Percentiles rank a stretch among this genome's conserved stretches.
phyloP scores from a whole-genome alignment of 2,113 vertebrate species.

The Pelecanus crispus region DNA sequence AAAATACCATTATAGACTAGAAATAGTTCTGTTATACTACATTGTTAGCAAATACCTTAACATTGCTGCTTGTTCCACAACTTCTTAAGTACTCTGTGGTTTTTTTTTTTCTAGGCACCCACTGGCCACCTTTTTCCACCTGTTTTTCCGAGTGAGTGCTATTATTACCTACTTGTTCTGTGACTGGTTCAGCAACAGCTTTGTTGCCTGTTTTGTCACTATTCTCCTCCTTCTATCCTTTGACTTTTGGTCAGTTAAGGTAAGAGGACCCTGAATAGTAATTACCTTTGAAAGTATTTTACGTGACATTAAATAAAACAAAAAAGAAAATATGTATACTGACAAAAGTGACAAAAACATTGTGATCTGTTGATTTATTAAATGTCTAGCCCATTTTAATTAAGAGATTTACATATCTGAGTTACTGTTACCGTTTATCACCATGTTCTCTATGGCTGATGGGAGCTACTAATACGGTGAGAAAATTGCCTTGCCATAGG shows the following conservation, averaged over 20 bases:
- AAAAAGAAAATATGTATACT: neutral
- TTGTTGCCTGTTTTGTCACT: conserved; percentile 83
- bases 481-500: neutral
- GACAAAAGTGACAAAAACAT: neutral
- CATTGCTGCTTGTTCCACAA: neutral
- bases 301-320: neutral
- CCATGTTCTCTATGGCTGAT: neutral
- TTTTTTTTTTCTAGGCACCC: conserved; percentile 77
- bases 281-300: neutral
- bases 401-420: neutral
- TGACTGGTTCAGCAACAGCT: conserved; percentile 88
- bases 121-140: conserved; percentile 87
- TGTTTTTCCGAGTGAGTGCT: conserved; percentile 89
- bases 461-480: neutral
- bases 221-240: conserved; percentile 89
- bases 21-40: neutral
- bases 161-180: conserved; percentile 80
- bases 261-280: conserved; percentile 50
- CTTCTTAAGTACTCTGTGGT: neutral
- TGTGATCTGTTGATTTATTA: neutral
- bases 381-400: neutral
- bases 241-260: conserved; percentile 96
- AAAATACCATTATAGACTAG: neutral
- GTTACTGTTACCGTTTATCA: neutral
- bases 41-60: neutral